phyloP scores from a whole-genome alignment of 2,888 invertebrate genomes.

The Drosophila rubida region DNA sequence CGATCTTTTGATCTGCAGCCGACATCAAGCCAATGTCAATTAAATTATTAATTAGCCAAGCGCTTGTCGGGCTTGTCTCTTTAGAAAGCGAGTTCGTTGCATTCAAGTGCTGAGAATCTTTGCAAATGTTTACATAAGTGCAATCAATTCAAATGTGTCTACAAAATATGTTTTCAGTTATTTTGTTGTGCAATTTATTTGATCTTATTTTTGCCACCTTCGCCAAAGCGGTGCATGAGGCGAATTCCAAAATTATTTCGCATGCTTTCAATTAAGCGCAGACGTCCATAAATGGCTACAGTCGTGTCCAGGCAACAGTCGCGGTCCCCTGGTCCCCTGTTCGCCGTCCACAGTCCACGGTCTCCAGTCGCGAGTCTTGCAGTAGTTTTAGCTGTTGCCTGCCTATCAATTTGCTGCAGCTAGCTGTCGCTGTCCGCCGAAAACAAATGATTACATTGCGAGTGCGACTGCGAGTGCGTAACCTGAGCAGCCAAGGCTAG shows the following conservation, averaged over 20 bases:
- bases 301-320: slow-evolving; percentile 44
- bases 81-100: slow-evolving; percentile 13
- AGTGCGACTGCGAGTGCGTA: slow-evolving; percentile 75
- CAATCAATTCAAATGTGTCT: slow-evolving; percentile 53
- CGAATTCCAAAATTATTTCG: slow-evolving; percentile 69
- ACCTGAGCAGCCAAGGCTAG: slow-evolving; percentile 70
- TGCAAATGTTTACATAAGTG: slow-evolving; percentile 42
- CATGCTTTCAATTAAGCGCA: slow-evolving; percentile 73
- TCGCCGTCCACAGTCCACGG: slow-evolving; percentile 6
- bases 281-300: slow-evolving; percentile 72
- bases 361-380: slow-evolving; percentile 9
- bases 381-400: slow-evolving; percentile 61
- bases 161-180: slow-evolving; percentile 19
- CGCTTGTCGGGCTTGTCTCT: slow-evolving; percentile 5
- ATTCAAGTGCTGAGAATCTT: background rate
- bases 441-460: slow-evolving; percentile 78
- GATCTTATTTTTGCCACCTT: slow-evolving; percentile 59
- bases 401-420: slow-evolving; percentile 73
- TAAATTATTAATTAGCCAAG: slow-evolving; percentile 46
- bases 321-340: slow-evolving; percentile 12
- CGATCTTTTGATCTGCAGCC: slow-evolving; percentile 67
- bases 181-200: slow-evolving; percentile 21
- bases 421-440: slow-evolving; percentile 64
- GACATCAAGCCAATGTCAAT: slow-evolving; percentile 40
- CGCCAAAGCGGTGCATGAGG: slow-evolving; percentile 36